Percentiles rank a stretch among this genome's conserved stretches.
These are phyloP conservation scores for Microchrysa polita DNA, from an alignment of 2,888 invertebrate species.

Conservation along the genomic window DNA sequence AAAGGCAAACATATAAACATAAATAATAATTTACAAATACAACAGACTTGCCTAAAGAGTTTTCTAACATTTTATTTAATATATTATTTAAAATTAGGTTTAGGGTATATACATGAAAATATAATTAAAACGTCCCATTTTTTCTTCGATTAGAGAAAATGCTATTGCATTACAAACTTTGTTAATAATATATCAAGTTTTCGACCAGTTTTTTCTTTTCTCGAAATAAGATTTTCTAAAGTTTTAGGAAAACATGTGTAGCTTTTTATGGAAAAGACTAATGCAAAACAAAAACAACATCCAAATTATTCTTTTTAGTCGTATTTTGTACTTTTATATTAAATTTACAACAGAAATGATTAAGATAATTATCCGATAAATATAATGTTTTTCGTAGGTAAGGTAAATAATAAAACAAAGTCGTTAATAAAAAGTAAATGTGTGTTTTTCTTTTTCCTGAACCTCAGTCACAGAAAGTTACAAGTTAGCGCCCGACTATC, in stretches of 20 bases:
- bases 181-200: slow-evolving; percentile 27
- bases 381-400: slow-evolving; percentile 42
- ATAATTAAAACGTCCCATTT: slow-evolving; percentile 24
- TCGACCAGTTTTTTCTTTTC: slow-evolving; percentile 16
- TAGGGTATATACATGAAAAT: slow-evolving; percentile 24
- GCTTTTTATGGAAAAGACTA: slow-evolving; percentile 11
- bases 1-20: not conserved
- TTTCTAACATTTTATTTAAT: slow-evolving; percentile 32
- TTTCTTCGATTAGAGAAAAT: slow-evolving; percentile 3
- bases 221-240: not conserved
- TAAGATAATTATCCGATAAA: slow-evolving; percentile 35
- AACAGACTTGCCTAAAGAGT: slow-evolving; percentile 22
- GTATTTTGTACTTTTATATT: slow-evolving; percentile 44
- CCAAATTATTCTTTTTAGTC: slow-evolving; percentile 29
- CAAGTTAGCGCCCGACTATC: too few relatives aligned
- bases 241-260: not conserved
- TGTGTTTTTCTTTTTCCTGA: too few relatives aligned
- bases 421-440: slow-evolving; percentile 33
- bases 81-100: slow-evolving; percentile 35
- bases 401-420: slow-evolving; percentile 40
- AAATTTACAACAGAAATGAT: slow-evolving; percentile 33
- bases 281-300: slow-evolving; percentile 3
- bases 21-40: not conserved
- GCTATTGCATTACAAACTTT: slow-evolving; percentile 30
- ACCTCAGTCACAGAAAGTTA: too few relatives aligned